A percentile compares a stretch with the other conserved stretches of the same genome.
These are phyloP conservation scores for Sylvilagus floridanus DNA, from an alignment of 2,797 vertebrate species.

Conservation along the genomic window DNA sequence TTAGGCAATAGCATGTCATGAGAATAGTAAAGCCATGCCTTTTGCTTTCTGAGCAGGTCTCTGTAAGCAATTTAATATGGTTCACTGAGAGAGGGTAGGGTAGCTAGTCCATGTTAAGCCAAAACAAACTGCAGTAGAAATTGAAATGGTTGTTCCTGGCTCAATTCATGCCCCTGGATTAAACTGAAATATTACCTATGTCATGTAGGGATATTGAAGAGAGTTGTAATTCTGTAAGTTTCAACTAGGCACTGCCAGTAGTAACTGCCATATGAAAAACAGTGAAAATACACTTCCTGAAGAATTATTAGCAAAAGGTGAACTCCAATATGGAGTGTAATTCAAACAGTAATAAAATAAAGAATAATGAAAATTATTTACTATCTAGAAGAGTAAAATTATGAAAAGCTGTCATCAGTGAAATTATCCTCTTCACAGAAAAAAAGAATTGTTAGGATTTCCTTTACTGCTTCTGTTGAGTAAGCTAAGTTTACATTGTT, in stretches of 20 bases:
- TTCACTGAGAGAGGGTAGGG: constrained; percentile 54
- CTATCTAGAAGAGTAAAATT: constrained; percentile 75
- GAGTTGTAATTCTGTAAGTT: constrained; percentile 73
- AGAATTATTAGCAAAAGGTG: constrained; percentile 82
- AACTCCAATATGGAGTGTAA: constrained; percentile 72
- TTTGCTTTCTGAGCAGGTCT: constrained; percentile 59
- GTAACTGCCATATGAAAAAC: constrained; percentile 59
- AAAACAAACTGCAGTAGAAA: constrained; percentile 80
- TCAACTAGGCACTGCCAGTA: constrained; percentile 69
- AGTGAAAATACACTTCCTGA: constrained; percentile 69
- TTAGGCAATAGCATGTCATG: constrained; percentile 53
- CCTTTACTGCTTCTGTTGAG: constrained; percentile 66
- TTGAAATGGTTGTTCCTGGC: constrained; percentile 80
- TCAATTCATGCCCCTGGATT: constrained; percentile 78
- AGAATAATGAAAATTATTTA: constrained; percentile 77
- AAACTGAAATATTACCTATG: constrained; percentile 79
- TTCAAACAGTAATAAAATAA: constrained; percentile 76
- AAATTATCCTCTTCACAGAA: constrained; percentile 75
- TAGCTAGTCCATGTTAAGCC: constrained; percentile 71
- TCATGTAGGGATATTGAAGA: constrained; percentile 75
- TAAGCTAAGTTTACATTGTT: constrained; percentile 71
- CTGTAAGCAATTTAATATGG: constrained; percentile 60
- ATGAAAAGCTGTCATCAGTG: constrained; percentile 70
- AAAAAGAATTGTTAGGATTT: constrained; percentile 69
- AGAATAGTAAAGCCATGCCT: constrained; percentile 56